phyloP scores from a whole-genome alignment of 2,888 invertebrate species.

The Dexiosoma caninum region DNA sequence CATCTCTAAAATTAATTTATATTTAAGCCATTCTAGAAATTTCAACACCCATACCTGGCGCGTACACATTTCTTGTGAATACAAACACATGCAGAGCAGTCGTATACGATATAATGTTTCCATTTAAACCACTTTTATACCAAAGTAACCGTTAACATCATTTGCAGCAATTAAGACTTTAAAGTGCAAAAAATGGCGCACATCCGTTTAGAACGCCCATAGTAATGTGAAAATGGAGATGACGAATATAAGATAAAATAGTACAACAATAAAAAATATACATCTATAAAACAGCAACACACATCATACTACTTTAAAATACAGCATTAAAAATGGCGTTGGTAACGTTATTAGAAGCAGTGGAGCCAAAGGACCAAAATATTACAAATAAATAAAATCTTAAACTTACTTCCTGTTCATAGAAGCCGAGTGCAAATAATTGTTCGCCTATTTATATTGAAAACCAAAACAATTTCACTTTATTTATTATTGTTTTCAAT shows the following conservation, averaged over 20 bases:
- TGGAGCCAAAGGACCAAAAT: background rate
- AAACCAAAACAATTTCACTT: too few relatives aligned
- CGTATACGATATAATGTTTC: constrained; percentile 50
- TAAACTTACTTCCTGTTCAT: too few relatives aligned
- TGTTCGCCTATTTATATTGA: too few relatives aligned
- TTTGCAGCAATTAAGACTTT: constrained; percentile 63
- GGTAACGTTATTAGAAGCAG: background rate
- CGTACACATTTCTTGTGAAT: too few relatives aligned
- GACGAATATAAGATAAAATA: constrained; percentile 21
- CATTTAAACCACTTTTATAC: constrained; percentile 62
- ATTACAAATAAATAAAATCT: too few relatives aligned
- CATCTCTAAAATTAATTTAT: too few relatives aligned
- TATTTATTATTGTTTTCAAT: too few relatives aligned
- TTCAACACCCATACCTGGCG: too few relatives aligned
- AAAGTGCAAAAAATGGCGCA: constrained; percentile 63
- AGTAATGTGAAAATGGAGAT: constrained; percentile 50
- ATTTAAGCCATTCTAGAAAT: too few relatives aligned
- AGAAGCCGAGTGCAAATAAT: too few relatives aligned
- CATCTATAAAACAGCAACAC: constrained; percentile 9
- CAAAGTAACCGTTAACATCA: constrained; percentile 63
- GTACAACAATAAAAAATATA: constrained; percentile 22
- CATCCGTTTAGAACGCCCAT: constrained; percentile 58
- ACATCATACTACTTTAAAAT: background rate
- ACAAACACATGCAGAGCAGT: too few relatives aligned
- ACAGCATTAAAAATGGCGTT: background rate